Conservation (phyloP, 2,888 invertebrate species). For the Chesias legatella region DNA sequence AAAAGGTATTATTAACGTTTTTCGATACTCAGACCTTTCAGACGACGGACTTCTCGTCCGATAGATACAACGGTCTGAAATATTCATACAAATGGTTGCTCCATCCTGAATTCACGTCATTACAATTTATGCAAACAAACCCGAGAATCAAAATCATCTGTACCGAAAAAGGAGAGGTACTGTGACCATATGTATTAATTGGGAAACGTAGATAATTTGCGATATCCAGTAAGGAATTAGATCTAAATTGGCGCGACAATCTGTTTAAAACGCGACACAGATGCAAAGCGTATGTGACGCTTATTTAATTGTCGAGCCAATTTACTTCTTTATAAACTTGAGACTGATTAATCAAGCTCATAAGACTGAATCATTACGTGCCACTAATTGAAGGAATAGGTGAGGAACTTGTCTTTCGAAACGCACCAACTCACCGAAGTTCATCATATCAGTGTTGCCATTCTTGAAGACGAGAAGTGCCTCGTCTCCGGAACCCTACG, state of each 20-base stretch:
- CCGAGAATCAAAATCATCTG: conserved; percentile 11
- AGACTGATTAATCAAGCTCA: conserved; percentile 30
- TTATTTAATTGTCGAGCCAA: no score
- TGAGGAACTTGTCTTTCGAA: no score
- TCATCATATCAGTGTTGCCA: no score
- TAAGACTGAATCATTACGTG: conserved; percentile 36
- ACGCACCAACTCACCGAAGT: no score
- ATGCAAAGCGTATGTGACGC: no score
- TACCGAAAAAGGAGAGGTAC: conserved; percentile 1
- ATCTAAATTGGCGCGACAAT: neutral
- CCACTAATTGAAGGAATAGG: no score
- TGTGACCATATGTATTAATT: conserved; percentile 5
- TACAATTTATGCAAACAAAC: neutral
- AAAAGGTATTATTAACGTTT: no score
- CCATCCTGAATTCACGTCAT: conserved; percentile 2
- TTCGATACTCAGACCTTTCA: no score
- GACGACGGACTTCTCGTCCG: no score
- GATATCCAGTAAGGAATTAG: conserved; percentile 7
- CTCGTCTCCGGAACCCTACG: conserved; percentile 6
- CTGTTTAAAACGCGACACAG: no score
- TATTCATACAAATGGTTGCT: conserved; percentile 6
- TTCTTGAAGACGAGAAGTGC: neutral
- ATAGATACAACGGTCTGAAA: no score
- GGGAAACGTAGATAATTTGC: neutral
- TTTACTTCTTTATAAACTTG: conserved; percentile 1